phyloP scores from a whole-genome alignment of 1,140 invertebrate species.

The Pogonus chalceus region DNA sequence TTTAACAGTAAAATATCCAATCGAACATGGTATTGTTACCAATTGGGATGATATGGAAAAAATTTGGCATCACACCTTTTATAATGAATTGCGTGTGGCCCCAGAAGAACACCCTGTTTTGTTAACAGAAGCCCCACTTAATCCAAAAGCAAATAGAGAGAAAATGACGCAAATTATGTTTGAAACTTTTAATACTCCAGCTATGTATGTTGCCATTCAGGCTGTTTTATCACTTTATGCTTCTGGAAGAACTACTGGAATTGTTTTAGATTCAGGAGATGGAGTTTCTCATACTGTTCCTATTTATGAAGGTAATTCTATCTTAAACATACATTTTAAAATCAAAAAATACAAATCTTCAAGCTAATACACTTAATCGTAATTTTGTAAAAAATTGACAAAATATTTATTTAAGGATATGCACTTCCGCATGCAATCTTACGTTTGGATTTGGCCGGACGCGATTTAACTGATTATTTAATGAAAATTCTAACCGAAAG shows the following conservation, averaged over 20 bases:
- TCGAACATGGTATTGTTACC: slow-evolving; percentile 73
- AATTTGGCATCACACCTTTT: slow-evolving; percentile 76
- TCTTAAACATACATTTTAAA: slow-evolving; percentile 4
- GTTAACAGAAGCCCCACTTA: slow-evolving; percentile 76
- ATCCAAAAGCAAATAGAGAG: slow-evolving; percentile 72
- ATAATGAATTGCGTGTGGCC: slow-evolving; percentile 75
- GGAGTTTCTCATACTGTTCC: slow-evolving; percentile 77
- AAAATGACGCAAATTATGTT: slow-evolving; percentile 77
- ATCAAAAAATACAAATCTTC: not conserved
- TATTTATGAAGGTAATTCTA: slow-evolving; percentile 57
- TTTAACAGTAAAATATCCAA: slow-evolving; percentile 68
- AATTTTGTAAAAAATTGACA: slow-evolving; percentile 1
- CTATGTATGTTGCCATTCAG: slow-evolving; percentile 74
- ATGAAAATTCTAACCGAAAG: slow-evolving; percentile 63
- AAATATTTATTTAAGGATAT: slow-evolving; percentile 32
- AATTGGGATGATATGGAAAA: slow-evolving; percentile 81
- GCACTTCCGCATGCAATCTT: slow-evolving; percentile 61
- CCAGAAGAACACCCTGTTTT: slow-evolving; percentile 83
- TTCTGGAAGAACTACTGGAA: slow-evolving; percentile 74
- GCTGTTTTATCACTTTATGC: slow-evolving; percentile 72
- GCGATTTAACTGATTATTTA: slow-evolving; percentile 61
- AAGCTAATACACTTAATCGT: not conserved
- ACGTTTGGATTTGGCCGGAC: slow-evolving; percentile 68
- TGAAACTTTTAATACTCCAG: slow-evolving; percentile 68
- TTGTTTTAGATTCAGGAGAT: slow-evolving; percentile 70